Conservation (phyloP, 2,797 vertebrate genomes). For the Anguilla pacifica region DNA sequence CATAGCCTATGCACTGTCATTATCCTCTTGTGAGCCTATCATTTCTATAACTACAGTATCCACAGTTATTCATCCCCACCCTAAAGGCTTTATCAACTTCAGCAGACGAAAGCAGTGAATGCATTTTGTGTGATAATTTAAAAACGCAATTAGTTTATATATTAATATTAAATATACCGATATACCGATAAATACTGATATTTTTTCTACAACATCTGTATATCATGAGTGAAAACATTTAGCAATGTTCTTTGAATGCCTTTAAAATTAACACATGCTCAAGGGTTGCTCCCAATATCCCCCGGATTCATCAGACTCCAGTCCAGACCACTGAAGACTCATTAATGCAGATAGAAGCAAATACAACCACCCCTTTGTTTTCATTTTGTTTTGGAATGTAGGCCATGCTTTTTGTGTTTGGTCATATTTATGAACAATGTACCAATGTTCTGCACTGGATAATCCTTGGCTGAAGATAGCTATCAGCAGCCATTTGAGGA, state of each 20-base stretch:
- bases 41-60: too few relatives aligned
- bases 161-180: too few relatives aligned
- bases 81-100: too few relatives aligned
- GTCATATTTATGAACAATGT: background rate
- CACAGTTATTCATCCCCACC: too few relatives aligned
- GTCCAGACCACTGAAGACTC: background rate
- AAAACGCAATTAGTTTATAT: too few relatives aligned
- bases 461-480: background rate
- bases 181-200: too few relatives aligned
- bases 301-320: background rate
- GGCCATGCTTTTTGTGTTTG: background rate
- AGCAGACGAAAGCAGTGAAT: too few relatives aligned
- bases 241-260: background rate
- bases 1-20: too few relatives aligned
- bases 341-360: background rate
- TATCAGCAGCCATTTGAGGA: background rate
- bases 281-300: background rate
- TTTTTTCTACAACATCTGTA: too few relatives aligned
- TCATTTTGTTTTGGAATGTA: conserved; percentile 8
- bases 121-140: too few relatives aligned
- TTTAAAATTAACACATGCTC: background rate
- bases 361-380: background rate
- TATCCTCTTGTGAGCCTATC: too few relatives aligned
- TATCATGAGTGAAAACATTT: background rate
- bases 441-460: background rate